A percentile compares a stretch with the other conserved stretches of the same genome.
These are phyloP conservation scores for Galago senegalensis DNA, from an alignment of 2,797 vertebrate genomes.

Conservation along the genomic window DNA sequence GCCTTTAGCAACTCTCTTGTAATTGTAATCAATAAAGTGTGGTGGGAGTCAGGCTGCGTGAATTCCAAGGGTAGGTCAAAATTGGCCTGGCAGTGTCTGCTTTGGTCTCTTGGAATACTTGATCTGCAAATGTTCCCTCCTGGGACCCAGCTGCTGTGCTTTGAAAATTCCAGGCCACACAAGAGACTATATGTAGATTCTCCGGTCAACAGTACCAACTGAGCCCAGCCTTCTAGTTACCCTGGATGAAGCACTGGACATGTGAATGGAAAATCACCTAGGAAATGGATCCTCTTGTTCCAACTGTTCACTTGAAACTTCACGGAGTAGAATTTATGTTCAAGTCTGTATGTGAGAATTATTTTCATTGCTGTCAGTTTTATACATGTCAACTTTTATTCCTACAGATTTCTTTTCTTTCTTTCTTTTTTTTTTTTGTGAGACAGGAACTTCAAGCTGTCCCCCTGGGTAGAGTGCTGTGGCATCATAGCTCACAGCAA, in stretches of 20 bases:
- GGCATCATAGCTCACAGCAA: too few relatives aligned
- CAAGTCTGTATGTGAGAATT: not conserved
- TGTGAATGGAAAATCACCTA: not conserved
- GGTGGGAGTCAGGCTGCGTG: not conserved
- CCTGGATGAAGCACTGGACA: not conserved
- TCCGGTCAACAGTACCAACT: not conserved
- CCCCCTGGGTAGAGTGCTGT: too few relatives aligned
- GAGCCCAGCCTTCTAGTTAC: not conserved
- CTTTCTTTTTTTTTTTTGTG: too few relatives aligned
- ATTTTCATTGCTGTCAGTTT: not conserved
- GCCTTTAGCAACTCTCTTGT: not conserved
- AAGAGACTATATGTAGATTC: not conserved
- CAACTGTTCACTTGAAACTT: not conserved
- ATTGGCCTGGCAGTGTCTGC: not conserved
- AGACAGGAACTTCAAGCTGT: too few relatives aligned
- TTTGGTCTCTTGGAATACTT: not conserved
- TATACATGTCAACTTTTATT: not conserved
- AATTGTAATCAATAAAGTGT: not conserved
- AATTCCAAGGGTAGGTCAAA: constrained; percentile 6
- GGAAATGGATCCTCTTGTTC: not conserved
- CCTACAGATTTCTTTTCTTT: too few relatives aligned
- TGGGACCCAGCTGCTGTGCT: not conserved
- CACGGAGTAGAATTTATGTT: not conserved
- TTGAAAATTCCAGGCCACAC: not conserved
- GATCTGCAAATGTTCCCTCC: not conserved